These are phyloP conservation scores for Frieseomelitta varia DNA, from an alignment of 1,140 invertebrate species.

Conservation along the genomic window DNA sequence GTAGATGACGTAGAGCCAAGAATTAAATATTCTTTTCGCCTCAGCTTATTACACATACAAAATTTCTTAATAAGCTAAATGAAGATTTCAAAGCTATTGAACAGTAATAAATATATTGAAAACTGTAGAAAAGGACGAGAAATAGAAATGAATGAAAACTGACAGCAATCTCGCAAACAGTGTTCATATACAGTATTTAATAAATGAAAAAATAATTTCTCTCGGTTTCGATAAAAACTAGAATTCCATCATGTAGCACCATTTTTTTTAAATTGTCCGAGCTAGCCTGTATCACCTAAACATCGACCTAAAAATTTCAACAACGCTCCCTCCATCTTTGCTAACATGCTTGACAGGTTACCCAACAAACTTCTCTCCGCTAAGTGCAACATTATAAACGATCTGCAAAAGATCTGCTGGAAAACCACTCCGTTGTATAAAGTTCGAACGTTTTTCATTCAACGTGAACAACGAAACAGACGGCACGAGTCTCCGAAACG, in stretches of 20 bases:
- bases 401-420: not conserved
- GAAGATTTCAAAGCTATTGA: too few species aligned
- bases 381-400: constrained; percentile 35
- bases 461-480: not conserved
- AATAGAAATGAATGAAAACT: too few species aligned
- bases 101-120: too few species aligned
- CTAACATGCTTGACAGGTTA: constrained; percentile 6
- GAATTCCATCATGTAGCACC: not conserved
- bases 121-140: too few species aligned
- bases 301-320: constrained; percentile 3
- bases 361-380: constrained; percentile 4
- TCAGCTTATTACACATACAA: too few species aligned
- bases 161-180: too few species aligned
- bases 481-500: not conserved
- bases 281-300: too few species aligned
- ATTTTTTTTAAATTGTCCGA: not conserved
- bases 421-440: not conserved
- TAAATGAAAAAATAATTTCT: too few species aligned
- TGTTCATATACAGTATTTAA: too few species aligned
- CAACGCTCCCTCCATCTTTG: not conserved
- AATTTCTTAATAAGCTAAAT: too few species aligned
- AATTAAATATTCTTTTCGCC: too few species aligned
- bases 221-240: not conserved
- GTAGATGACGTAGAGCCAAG: too few species aligned
- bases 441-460: constrained; percentile 13